These are phyloP conservation scores for Cherax quadricarinatus DNA, from an alignment of 1,140 invertebrate genomes.

Conservation along the genomic window DNA sequence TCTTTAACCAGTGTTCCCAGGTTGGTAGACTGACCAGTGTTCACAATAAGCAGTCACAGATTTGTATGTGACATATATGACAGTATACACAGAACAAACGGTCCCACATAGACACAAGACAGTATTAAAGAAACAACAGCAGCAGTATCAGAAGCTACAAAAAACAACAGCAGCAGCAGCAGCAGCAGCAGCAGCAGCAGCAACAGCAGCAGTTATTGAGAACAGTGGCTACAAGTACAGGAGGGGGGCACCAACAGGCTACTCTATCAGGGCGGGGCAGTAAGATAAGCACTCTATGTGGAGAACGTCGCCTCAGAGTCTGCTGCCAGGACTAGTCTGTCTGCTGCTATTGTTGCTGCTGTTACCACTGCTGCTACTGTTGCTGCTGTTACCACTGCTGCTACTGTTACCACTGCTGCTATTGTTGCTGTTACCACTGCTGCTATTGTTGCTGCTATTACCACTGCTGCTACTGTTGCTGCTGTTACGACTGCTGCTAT, in stretches of 20 bases:
- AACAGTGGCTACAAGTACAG: background rate
- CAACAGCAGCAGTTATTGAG: too few relatives aligned
- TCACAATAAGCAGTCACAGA: too few relatives aligned
- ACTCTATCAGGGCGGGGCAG: background rate
- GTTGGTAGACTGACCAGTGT: too few relatives aligned
- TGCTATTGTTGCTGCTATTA: background rate
- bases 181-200: too few relatives aligned
- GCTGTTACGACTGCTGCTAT: background rate
- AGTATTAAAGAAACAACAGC: too few relatives aligned
- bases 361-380: conserved; percentile 4
- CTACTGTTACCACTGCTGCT: background rate
- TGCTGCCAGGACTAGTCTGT: background rate
- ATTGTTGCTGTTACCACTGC: background rate
- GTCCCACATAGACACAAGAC: too few relatives aligned
- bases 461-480: background rate
- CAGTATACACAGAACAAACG: too few relatives aligned
- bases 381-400: background rate
- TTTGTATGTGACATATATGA: too few relatives aligned
- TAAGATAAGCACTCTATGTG: background rate
- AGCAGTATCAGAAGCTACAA: too few relatives aligned
- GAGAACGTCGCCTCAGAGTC: background rate
- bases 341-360: background rate
- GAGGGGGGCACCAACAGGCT: background rate
- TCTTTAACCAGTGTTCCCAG: too few relatives aligned
- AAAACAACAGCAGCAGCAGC: too few relatives aligned